phyloP scores from a whole-genome alignment of 2,113 vertebrate genomes.

The Cercocebus atys region DNA sequence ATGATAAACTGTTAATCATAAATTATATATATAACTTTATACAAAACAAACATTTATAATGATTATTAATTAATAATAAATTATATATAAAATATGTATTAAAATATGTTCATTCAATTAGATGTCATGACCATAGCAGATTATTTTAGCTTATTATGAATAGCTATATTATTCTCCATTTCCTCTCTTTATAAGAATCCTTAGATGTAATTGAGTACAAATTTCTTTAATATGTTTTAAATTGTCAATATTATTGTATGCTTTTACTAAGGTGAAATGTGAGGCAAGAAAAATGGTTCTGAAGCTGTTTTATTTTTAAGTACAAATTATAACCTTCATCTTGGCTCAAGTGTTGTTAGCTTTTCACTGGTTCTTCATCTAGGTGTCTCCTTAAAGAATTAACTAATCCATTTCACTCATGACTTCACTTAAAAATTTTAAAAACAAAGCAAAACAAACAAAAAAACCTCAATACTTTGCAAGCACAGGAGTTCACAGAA shows the following conservation, averaged over 20 bases:
- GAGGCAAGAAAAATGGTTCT: neutral
- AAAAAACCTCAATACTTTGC: neutral
- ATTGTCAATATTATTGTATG: neutral
- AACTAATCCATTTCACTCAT: neutral
- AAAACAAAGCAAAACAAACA: neutral
- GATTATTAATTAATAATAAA: neutral
- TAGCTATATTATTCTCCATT: neutral
- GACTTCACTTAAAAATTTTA: neutral
- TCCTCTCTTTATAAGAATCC: neutral
- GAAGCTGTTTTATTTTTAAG: neutral
- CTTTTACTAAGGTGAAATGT: slow-evolving; percentile 12
- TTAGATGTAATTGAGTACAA: neutral
- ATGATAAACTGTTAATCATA: neutral
- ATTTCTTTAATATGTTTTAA: neutral
- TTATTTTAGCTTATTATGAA: neutral
- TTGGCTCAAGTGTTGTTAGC: neutral
- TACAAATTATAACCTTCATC: neutral
- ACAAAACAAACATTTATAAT: neutral
- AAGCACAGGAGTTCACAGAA: neutral
- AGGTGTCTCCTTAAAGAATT: neutral
- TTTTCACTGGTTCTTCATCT: neutral
- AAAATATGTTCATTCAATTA: neutral
- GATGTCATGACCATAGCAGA: neutral
- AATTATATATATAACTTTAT: neutral
- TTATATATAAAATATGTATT: neutral